A percentile compares a stretch with the other conserved stretches of the same genome.
Conservation (phyloP, 2,113 vertebrate genomes). For the Lophius piscatorius region DNA sequence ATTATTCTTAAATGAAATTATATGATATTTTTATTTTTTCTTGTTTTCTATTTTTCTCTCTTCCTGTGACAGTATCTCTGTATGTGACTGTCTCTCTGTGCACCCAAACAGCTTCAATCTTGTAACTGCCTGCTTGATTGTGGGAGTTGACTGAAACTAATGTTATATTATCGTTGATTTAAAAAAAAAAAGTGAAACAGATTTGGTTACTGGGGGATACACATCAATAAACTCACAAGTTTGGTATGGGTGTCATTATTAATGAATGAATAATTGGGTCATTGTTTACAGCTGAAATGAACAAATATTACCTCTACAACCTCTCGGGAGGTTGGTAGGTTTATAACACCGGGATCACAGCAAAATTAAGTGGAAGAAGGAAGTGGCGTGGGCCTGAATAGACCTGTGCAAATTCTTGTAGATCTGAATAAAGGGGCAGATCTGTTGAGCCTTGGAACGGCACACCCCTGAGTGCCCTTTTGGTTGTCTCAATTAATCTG, state of each 20-base stretch:
- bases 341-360: no score
- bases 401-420: no score
- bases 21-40: slow-evolving; percentile 69
- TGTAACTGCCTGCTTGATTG: slow-evolving; percentile 89
- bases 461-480: no score
- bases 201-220: slow-evolving; percentile 86
- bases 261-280: neutral
- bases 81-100: slow-evolving; percentile 92
- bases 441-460: no score
- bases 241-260: slow-evolving; percentile 73
- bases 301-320: no score
- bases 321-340: no score
- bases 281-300: no score
- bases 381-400: no score
- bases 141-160: slow-evolving; percentile 69
- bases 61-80: slow-evolving; percentile 84
- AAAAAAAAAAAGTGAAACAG: slow-evolving; percentile 64
- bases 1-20: slow-evolving; percentile 79
- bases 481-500: no score
- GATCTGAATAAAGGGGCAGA: no score
- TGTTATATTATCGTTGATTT: slow-evolving; percentile 73
- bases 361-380: no score
- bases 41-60: slow-evolving; percentile 77
- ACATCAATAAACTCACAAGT: slow-evolving; percentile 99
- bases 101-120: slow-evolving; percentile 88